phyloP scores from a whole-genome alignment of 2,113 vertebrate species.

The Promerops cafer region DNA sequence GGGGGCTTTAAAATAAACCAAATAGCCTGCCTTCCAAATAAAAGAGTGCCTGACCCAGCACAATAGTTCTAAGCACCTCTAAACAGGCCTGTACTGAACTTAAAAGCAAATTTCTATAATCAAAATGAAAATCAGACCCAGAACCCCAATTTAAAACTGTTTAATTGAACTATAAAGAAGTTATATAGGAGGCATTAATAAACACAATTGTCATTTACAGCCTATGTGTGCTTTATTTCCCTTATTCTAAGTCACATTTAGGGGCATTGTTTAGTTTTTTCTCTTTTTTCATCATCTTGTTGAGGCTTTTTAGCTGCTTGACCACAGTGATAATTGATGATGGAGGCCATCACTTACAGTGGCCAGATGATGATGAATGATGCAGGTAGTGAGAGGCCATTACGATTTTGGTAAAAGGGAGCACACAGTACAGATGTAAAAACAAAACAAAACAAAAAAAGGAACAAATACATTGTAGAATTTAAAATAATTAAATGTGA shows the following conservation, averaged over 20 bases:
- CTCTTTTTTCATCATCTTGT: neutral
- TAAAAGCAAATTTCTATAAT: neutral
- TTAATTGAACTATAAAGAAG: neutral
- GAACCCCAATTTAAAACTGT: neutral
- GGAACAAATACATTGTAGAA: neutral
- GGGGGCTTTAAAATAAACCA: neutral
- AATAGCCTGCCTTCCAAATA: neutral
- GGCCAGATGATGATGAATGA: neutral
- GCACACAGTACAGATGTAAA: neutral
- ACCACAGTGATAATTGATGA: neutral
- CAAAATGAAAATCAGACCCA: neutral
- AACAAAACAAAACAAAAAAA: neutral
- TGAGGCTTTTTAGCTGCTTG: neutral
- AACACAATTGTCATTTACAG: neutral
- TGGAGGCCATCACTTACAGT: neutral
- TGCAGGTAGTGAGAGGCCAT: neutral
- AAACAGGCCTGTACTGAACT: neutral
- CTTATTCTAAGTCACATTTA: neutral
- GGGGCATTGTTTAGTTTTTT: rapidly evolving
- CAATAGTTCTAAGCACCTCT: neutral
- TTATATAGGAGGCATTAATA: neutral
- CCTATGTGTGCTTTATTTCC: neutral
- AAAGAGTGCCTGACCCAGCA: neutral
- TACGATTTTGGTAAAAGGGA: neutral
- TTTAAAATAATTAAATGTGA: neutral